Percentiles rank a stretch among this genome's conserved stretches.
Evolutionary conservation across 2,888 invertebrate species (phyloP).

Genomic region (Drosophila nigritarsus): DNA sequence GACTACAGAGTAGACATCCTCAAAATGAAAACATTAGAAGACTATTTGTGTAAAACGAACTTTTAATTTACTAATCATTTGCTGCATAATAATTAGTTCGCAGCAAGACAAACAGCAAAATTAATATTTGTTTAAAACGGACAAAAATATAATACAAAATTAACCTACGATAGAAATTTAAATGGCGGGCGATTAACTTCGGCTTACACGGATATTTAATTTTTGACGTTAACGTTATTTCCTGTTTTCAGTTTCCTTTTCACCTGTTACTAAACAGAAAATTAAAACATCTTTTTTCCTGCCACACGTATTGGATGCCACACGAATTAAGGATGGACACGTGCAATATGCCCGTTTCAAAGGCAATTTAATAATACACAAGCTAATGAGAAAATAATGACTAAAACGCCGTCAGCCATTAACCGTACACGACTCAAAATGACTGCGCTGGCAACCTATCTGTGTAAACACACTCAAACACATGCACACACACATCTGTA

Average conservation of each 20-base stretch:
- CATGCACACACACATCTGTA: neutral
- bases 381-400: conserved; percentile 60
- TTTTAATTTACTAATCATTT: no score
- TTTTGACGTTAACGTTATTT: neutral
- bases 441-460: conserved; percentile 8
- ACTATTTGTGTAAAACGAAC: no score
- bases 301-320: neutral
- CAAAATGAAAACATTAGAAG: no score
- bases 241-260: neutral
- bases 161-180: neutral
- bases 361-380: conserved; percentile 58
- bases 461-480: neutral
- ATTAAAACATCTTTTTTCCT: neutral
- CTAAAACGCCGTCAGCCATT: conserved; percentile 47
- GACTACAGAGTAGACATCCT: no score
- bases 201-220: neutral
- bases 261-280: neutral
- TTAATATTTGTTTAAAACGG: neutral
- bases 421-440: conserved; percentile 43
- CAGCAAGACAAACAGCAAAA: no score
- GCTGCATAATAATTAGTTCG: no score
- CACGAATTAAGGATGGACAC: conserved; percentile 8
- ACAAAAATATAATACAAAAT: neutral
- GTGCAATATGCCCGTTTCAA: conserved; percentile 3
- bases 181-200: neutral